Conservation (phyloP, 2,113 vertebrate genomes). For the Tenebrosternarchus preto region DNA sequence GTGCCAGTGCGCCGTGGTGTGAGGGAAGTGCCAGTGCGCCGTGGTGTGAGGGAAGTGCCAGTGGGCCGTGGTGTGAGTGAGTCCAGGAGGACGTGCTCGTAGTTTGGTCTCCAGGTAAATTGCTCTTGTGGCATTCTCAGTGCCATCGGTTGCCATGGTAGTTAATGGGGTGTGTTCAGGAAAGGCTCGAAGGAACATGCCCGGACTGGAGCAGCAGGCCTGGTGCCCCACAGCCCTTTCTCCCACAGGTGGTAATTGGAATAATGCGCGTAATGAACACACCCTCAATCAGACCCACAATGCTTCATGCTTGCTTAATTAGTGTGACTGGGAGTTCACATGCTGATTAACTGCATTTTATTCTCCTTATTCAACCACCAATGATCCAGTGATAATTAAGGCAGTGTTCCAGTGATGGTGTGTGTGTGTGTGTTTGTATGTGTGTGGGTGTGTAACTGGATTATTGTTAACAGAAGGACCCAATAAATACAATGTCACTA, state of each 20-base stretch:
- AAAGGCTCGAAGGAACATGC: constrained; percentile 33
- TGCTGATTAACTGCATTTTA: constrained; percentile 51
- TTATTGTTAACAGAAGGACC: constrained; percentile 45
- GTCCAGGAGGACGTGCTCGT: not conserved
- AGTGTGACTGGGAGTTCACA: constrained; percentile 44
- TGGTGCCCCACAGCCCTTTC: constrained; percentile 23
- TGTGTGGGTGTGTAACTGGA: constrained; percentile 29
- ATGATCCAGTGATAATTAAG: constrained; percentile 51
- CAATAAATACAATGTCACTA: constrained; percentile 44
- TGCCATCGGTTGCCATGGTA: constrained; percentile 56
- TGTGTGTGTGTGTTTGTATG: constrained; percentile 17
- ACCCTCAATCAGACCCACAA: constrained; percentile 41
- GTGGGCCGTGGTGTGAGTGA: not conserved
- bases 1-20: not conserved
- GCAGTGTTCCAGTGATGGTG: constrained; percentile 1
- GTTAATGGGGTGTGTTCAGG: constrained; percentile 54
- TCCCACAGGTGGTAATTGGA: constrained; percentile 51
- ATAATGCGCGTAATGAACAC: constrained; percentile 41
- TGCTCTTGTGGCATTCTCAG: constrained; percentile 34
- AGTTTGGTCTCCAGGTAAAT: constrained; percentile 28
- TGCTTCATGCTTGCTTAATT: constrained; percentile 50
- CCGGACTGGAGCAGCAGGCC: constrained; percentile 5
- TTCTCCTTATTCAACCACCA: constrained; percentile 49
- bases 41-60: too few species aligned
- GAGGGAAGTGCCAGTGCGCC: too few species aligned